These are phyloP conservation scores for Neolamprologus kungweensis DNA, from an alignment of 2,113 vertebrate species.

Conservation along the genomic window DNA sequence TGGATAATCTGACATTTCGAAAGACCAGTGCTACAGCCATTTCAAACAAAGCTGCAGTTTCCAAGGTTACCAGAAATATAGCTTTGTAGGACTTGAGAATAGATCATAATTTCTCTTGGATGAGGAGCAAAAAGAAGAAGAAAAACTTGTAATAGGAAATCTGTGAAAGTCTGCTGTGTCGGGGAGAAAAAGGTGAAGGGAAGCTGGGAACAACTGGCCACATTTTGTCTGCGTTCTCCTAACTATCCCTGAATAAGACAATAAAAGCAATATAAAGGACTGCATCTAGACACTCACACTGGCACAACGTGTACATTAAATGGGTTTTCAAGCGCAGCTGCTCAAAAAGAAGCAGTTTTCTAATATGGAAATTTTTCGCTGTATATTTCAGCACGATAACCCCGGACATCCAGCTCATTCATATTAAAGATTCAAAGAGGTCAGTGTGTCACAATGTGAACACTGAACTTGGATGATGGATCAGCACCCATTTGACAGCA, in stretches of 20 bases:
- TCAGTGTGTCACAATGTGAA: constrained; percentile 45
- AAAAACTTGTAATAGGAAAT: neutral
- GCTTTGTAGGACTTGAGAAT: constrained; percentile 14
- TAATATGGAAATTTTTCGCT: neutral
- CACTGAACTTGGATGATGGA: constrained; percentile 33
- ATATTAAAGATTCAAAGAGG: constrained; percentile 14
- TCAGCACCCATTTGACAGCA: constrained; percentile 47
- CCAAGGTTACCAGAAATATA: constrained; percentile 52
- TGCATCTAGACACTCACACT: neutral
- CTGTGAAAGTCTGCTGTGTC: neutral
- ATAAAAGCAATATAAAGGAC: neutral
- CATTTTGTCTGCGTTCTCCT: neutral
- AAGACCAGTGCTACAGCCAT: neutral
- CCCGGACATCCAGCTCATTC: neutral
- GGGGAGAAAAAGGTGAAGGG: neutral
- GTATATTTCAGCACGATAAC: neutral
- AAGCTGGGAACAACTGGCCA: neutral
- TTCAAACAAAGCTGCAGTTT: constrained; percentile 53
- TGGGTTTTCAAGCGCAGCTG: neutral
- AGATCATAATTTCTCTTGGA: constrained; percentile 34
- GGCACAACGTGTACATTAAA: neutral
- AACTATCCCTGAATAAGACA: neutral
- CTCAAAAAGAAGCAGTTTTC: neutral
- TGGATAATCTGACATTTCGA: neutral
- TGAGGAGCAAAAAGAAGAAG: neutral